Base-by-base conservation (phyloP, 2,888 invertebrate species). In the Dynastes hyllus region DNA sequence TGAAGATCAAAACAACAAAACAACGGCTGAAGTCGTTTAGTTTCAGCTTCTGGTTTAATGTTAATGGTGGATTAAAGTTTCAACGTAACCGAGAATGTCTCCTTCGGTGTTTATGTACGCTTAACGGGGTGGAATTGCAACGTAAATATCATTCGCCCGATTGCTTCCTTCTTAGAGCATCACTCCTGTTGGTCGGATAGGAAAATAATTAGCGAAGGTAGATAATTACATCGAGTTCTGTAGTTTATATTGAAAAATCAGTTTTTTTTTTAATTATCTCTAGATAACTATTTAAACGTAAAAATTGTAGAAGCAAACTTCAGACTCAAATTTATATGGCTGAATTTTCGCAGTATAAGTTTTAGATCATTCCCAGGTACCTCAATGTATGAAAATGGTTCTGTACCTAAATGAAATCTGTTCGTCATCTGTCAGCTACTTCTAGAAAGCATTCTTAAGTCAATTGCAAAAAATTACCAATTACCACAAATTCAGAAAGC, bases 1-100 rank as follows among this genome's bases (percentile, higher is more conserved):
- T 87, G 86, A 87, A 86, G 86, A 86, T 86, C 85, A 86, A 86
- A 87, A 87, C 86, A 86, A 87, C 85, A 83, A 75, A 80, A 81
- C 81, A 86, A 84, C 82, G 80, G 83, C 85, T 83, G 82, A 83
- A 83, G 83, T 84, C 86, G 82, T 86, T 86, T 84, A 82, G 84
- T 84, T 82, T 85, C 83, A 84, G 83, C 84, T 85, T 85, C 83
- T 82, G 84, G 83, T 82, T 83, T 85, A 84, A 85, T 84, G 83
- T 81, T 83, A 82, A 84, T 82, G 81, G 70, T 75, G 55, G 78
- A 82, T 83, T 83, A 81, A 76, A 78, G 78, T 78, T 78, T 78
- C 73, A 78, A 67, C 78, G 78, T 69, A 78, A 78, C 78, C 78
- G 55, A 67, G 76, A 78, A 78, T 76, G 75, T 75, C 78, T 78